Base-by-base conservation (phyloP, 2,888 invertebrate species). In the Eristalis intricaria region DNA sequence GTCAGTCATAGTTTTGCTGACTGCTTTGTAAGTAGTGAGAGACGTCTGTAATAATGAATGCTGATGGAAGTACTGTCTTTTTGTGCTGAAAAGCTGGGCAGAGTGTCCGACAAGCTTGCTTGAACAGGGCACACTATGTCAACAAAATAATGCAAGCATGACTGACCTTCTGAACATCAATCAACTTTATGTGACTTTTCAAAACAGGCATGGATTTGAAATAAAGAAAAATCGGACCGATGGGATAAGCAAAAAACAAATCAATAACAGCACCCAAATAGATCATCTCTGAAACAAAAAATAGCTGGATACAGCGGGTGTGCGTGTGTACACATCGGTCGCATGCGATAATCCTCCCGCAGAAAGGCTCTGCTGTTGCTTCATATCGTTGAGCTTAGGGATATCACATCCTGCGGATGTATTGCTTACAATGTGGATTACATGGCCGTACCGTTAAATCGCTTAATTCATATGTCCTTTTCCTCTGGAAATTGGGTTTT, bases 391-490 rank as follows among this genome's bases (percentile, higher is more conserved):
- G n/a, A 50, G 66, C 61, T 61, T 63, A 61, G 38, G 56, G 50
- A 35, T 35, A 69, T 61, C 43, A 61, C 35, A 50, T 69, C 40
- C 35, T 56, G n/a, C 19, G 50, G 19, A 50, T 50, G 19, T 63
- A 60, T 75, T 68, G 68, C 43, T 38, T 43, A 75, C 66, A 61
- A 23, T 29, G 69, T 64, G 38, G 63, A 78, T 70, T 50, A 64
- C 77, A 56, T 70, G 63, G 35, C 50, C 15, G 26, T 19, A 26
- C 35, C 35, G 56, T 56, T 56, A 22, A 63, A 63, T 61, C 61
- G 50, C 60, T 69, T 69, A 63, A 63, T 77, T 77, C 68, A 74
- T 43, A 50, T 63, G 68, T 68, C 68, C 60, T 38, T 38, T 7
- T 23, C 40, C 22, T 38, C 58, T 40, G 29, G 29, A 61, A 76